Base-by-base conservation (phyloP, 2,888 invertebrate species). In the Uropetala carovei region DNA sequence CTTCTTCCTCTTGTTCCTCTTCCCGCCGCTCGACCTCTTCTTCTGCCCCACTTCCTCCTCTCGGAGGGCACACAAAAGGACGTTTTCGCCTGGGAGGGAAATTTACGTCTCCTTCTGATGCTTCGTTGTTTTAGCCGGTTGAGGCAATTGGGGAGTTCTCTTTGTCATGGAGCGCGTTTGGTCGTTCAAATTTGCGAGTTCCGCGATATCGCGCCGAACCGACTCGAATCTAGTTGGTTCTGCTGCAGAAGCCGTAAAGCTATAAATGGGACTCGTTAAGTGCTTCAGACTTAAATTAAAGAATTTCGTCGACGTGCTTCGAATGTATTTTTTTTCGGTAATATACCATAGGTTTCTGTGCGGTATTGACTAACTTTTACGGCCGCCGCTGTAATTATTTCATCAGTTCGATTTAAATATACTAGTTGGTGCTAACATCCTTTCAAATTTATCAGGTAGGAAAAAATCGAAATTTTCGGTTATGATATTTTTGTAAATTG, bases 1-100 rank as follows among this genome's bases (percentile, higher is more conserved):
- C 56, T 83, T 56, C 11, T 56, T 82, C 82, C 81, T 82, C 81
- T n/a, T 75, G 10, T 27, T 30, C 83, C 83, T 83, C 56, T 43
- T 56, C 43, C 7, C n/a, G 30, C 60, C 57, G 27, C 58, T 58
- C 59, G 18, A n/a, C 58, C 58, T 56, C 85, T 57, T 68, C n/a
- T 64, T 68, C 43, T 68, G 43, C 56, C 30, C 57, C 60, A 16
- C 86, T 86, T 86, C 86, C 60, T 86, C n/a, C n/a, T 58, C 60
- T 18, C 43, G 18, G 43, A 10, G 11, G 9, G 30, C 43, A 43
- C 68, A 89, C n/a, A n/a, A n/a, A 64, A 18, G 56, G 10, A 57
- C 10, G 18, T 57, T 83, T 57, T 83, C 56, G 10, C 57, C 56
- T 0, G 18, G n/a, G 43, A 43, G 43, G 43, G 75, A 75, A 14